Evolutionary conservation across 2,888 invertebrate species (phyloP), one percentile per base, ranked within the genome.

Genomic region (Dasysyrphus tricinctus): DNA sequence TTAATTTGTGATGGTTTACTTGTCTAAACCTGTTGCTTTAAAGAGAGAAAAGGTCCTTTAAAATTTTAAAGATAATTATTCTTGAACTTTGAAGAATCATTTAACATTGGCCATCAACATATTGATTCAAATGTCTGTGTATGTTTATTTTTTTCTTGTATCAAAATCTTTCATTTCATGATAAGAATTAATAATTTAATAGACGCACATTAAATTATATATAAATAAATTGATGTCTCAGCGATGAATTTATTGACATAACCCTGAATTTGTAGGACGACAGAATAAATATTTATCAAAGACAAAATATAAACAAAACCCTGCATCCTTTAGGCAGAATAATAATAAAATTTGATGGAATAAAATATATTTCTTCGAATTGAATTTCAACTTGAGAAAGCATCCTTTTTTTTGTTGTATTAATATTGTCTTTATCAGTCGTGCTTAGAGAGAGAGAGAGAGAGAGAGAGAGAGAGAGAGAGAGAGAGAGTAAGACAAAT

Each of bases 181-280:
- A 57, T 34, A 57, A 57, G 34, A 37, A 57, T 57, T 34, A 37
- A 57, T 57, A 57, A 57, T 19, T 57, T 16, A 37, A 57, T 57
- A 16, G 34, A 57, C 5, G 24, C n/a, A n/a, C n/a, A 9, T 56
- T 2, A 24, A 24, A 24, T 24, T n/a, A n/a, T n/a, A n/a, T n/a
- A 3, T 34, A 57, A 5, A 57, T 5, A 34, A 57, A 57, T 16
- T 57, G 57, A 57, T 57, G 57, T 57, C 57, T 19, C 34, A n/a
- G n/a, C 11, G 57, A 57, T 34, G 57, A 16, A 57, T 34, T 57
- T 37, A 34, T 57, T 57, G 34, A 57, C 57, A 57, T 57, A 57
- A 34, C 57, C 57, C 16, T 57, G 57, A 57, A 29, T 44, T 12
- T 19, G 34, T 34, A 9, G 34, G 57, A 57, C 57, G 34, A 24